These are phyloP conservation scores for Aplidium turbinatum DNA, from an alignment of 23 tunicate genomes.

Conservation along the genomic window DNA sequence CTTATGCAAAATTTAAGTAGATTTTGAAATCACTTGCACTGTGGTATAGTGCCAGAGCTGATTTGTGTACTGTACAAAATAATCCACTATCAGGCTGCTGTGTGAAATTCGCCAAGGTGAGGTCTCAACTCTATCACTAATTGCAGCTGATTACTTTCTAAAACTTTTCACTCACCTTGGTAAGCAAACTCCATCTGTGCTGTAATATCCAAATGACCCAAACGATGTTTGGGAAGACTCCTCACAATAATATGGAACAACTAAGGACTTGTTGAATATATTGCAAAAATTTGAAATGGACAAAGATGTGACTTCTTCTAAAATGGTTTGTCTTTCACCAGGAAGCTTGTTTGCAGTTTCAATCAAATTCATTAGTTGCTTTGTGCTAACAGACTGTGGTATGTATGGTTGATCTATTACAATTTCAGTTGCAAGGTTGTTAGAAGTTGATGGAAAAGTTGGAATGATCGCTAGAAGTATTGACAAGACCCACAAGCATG, in stretches of 20 bases:
- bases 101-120: too few species aligned
- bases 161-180: slow-evolving; percentile 46
- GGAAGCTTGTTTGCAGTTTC: slow-evolving; percentile 4
- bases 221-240: too few species aligned
- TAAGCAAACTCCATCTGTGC: slow-evolving; percentile 70
- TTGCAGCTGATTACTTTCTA: neutral
- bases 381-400: neutral
- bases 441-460: neutral
- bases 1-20: too few species aligned
- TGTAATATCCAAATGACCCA: slow-evolving; percentile 69
- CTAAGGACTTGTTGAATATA: neutral
- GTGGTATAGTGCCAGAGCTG: too few species aligned
- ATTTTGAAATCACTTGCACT: too few species aligned
- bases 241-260: slow-evolving; percentile 6
- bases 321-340: neutral
- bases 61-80: too few species aligned
- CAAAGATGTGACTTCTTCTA: neutral
- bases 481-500: slow-evolving; percentile 42
- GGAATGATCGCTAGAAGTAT: slow-evolving; percentile 42
- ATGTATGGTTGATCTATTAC: slow-evolving; percentile 27
- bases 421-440: neutral
- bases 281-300: slow-evolving; percentile 1
- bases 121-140: too few species aligned
- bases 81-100: too few species aligned
- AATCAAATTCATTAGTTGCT: neutral